These are phyloP conservation scores for Gyps fulvus DNA, from an alignment of 2,113 vertebrate genomes.

Conservation along the genomic window DNA sequence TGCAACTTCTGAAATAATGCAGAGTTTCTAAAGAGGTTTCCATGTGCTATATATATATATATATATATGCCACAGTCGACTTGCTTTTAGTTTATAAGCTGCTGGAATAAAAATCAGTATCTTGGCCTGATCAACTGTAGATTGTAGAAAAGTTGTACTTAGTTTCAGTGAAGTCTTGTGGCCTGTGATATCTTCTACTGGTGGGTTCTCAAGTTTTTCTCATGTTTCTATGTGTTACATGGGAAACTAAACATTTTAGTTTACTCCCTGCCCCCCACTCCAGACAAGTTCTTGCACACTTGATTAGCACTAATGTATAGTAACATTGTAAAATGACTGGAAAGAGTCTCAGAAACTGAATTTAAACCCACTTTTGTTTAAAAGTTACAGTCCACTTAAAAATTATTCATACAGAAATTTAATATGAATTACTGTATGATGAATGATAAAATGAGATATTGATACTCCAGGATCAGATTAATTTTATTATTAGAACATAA, in stretches of 20 bases:
- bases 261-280: no score
- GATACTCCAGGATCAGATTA: background rate
- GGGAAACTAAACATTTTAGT: background rate
- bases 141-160: background rate
- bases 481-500: background rate
- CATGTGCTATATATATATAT: background rate
- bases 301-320: background rate
- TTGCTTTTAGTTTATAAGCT: background rate
- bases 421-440: background rate
- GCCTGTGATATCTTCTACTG: background rate
- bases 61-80: background rate
- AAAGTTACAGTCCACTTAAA: background rate
- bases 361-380: background rate
- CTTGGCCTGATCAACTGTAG: background rate
- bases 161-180: background rate
- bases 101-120: background rate
- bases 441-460: background rate
- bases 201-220: background rate
- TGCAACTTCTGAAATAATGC: background rate
- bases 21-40: background rate
- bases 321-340: background rate
- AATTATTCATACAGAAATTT: background rate
- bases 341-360: background rate
- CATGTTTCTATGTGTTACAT: background rate
- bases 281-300: background rate